Conservation (phyloP, 1,140 invertebrate genomes). For the Diachasmimorpha longicaudata region DNA sequence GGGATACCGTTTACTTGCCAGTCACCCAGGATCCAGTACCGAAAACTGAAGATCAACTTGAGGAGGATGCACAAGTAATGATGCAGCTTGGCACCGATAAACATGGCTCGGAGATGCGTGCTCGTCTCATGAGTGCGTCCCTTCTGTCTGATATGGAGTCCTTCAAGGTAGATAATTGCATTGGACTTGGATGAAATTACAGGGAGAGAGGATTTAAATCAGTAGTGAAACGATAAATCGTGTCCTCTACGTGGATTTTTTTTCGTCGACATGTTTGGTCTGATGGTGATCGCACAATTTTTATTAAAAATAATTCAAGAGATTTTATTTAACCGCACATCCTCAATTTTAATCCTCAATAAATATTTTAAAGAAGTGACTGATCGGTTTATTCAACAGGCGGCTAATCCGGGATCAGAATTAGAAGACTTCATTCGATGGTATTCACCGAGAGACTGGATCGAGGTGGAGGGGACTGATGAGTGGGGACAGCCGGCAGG, state of each 20-base stretch:
- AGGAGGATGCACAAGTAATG: slow-evolving; percentile 91
- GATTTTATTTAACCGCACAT: too few species aligned
- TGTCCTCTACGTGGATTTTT: too few species aligned
- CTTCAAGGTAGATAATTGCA: slow-evolving; percentile 75
- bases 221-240: too few species aligned
- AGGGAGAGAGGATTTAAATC: too few species aligned
- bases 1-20: slow-evolving; percentile 82
- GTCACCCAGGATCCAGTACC: slow-evolving; percentile 94
- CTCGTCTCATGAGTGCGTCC: slow-evolving; percentile 93
- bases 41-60: slow-evolving; percentile 96
- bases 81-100: slow-evolving; percentile 84
- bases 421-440: slow-evolving; percentile 97
- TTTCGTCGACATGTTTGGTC: too few species aligned
- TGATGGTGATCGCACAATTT: too few species aligned
- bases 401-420: slow-evolving; percentile 91
- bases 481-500: slow-evolving; percentile 63
- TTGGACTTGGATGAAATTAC: too few species aligned
- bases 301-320: too few species aligned
- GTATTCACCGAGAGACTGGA: slow-evolving; percentile 97
- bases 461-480: slow-evolving; percentile 67
- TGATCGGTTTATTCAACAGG: slow-evolving; percentile 58
- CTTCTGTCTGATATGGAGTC: slow-evolving; percentile 97
- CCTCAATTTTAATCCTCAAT: too few species aligned
- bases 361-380: too few species aligned
- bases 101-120: slow-evolving; percentile 82